Evolutionary conservation across 23 tunicate species (phyloP).

Genomic region (Oikopleura vanhoeffeni): DNA sequence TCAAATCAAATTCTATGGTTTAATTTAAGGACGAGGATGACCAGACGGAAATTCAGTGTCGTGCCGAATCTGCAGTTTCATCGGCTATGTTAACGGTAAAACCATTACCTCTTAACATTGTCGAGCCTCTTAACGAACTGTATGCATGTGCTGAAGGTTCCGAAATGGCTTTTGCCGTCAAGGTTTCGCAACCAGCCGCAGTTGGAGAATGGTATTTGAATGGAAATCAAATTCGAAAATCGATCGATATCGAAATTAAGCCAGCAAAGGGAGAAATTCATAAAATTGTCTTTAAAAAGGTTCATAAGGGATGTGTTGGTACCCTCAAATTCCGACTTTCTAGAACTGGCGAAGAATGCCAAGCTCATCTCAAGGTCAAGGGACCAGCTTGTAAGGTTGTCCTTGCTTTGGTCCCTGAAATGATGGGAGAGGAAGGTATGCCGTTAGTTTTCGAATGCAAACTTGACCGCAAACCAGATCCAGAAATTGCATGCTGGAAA

Average conservation of each 20-base stretch:
- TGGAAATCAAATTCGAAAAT: not conserved
- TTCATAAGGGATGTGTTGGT: not conserved
- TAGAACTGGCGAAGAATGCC: not conserved
- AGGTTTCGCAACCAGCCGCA: not conserved
- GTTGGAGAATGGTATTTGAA: not conserved
- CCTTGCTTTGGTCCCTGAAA: not conserved
- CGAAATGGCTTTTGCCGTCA: not conserved
- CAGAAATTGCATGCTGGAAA: not conserved
- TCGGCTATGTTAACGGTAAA: not conserved
- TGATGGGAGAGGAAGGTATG: not conserved
- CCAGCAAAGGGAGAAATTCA: not conserved
- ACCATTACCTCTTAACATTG: not conserved
- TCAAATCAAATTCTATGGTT: too few species aligned
- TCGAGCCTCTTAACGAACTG: not conserved
- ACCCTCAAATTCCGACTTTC: not conserved
- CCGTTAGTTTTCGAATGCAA: not conserved
- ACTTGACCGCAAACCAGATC: not conserved
- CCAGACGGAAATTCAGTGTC: constrained; percentile 19
- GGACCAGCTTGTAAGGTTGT: not conserved
- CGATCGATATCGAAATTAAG: not conserved
- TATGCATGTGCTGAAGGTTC: not conserved
- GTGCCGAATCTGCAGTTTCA: constrained; percentile 21
- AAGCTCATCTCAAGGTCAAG: not conserved
- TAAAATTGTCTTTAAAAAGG: not conserved
- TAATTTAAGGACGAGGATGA: constrained; percentile 23